phyloP scores from a whole-genome alignment of 2,797 vertebrate species.

The Onychomys arenicola region DNA sequence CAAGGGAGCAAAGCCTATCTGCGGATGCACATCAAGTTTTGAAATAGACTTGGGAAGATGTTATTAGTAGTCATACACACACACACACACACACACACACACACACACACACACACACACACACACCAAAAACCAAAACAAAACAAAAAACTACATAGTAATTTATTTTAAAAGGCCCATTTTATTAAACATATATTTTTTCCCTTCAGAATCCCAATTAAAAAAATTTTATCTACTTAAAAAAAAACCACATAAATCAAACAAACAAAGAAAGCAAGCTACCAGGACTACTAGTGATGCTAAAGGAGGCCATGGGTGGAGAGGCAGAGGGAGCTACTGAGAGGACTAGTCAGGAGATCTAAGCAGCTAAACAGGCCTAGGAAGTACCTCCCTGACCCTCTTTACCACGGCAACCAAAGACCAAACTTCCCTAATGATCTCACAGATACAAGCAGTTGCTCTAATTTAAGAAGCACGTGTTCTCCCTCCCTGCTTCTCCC shows the following conservation, averaged over 20 bases:
- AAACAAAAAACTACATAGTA: background rate
- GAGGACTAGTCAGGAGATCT: background rate
- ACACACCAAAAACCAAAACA: too few species aligned
- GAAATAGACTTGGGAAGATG: background rate
- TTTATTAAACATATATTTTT: conserved; percentile 77
- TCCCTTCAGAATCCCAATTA: conserved; percentile 71
- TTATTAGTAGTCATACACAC: background rate
- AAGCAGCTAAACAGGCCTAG: background rate
- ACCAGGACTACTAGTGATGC: background rate
- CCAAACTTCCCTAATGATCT: conserved; percentile 21
- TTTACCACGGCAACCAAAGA: background rate
- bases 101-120: too few species aligned
- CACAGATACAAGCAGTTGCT: conserved; percentile 40
- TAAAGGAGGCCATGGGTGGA: background rate
- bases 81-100: too few species aligned
- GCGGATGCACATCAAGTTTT: background rate
- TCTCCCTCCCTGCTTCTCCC: background rate
- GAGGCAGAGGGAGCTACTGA: background rate
- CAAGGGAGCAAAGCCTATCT: background rate
- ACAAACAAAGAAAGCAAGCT: conserved; percentile 34
- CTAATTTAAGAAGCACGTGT: background rate
- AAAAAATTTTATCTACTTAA: conserved; percentile 41
- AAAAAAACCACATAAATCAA: conserved; percentile 48
- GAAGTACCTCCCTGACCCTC: background rate
- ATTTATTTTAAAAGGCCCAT: conserved; percentile 66